These are phyloP conservation scores for Conomelus anceps DNA, from an alignment of 2,888 invertebrate genomes.

Conservation along the genomic window DNA sequence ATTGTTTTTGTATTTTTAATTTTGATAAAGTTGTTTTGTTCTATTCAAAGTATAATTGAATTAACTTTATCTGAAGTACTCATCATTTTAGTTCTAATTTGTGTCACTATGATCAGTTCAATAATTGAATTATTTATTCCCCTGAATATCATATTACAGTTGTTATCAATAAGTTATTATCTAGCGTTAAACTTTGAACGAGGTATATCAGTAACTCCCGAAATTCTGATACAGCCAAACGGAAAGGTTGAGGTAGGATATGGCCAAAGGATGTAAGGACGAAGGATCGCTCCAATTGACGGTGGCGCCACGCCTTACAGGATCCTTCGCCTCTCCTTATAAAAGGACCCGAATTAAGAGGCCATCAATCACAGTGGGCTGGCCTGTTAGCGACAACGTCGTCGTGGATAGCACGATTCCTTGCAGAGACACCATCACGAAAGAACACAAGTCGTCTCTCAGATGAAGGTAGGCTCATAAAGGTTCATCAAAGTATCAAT, in stretches of 20 bases:
- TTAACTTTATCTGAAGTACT: no score
- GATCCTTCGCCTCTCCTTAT: not conserved
- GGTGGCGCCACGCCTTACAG: not conserved
- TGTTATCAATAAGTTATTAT: no score
- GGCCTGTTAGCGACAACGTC: not conserved
- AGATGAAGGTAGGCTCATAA: not conserved
- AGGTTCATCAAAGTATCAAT: not conserved
- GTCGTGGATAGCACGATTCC: not conserved
- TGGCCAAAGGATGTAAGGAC: not conserved
- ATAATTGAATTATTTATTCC: no score
- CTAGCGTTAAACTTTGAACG: no score
- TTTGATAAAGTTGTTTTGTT: no score
- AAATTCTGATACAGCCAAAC: not conserved
- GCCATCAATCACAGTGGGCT: not conserved
- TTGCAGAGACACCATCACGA: not conserved
- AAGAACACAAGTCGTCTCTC: not conserved
- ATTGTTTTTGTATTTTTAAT: no score
- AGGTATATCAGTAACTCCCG: not conserved
- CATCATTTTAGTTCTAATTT: no score
- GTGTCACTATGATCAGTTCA: no score
- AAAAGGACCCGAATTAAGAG: not conserved
- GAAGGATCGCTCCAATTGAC: conserved; percentile 2
- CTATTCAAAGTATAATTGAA: no score
- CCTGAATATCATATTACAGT: no score
- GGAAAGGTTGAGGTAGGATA: not conserved